Conservation (phyloP, 2,113 vertebrate genomes). For the Xenopus borealis region DNA sequence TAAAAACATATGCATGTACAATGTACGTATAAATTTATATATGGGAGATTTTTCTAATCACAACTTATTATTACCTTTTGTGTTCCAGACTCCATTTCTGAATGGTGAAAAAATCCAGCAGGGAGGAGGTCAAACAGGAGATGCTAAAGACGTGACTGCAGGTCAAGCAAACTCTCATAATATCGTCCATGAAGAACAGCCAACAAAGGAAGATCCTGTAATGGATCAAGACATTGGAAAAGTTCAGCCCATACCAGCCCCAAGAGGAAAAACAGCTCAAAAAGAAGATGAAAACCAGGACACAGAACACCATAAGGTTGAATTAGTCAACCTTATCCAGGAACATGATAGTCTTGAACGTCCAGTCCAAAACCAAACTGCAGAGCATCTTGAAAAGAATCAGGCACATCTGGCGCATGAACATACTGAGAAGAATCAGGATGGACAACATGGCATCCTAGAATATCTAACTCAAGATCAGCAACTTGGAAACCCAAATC, state of each 20-base stretch:
- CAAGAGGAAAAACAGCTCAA: not conserved
- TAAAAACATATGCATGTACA: too few relatives aligned
- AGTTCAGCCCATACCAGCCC: conserved; percentile 7
- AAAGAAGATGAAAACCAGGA: not conserved
- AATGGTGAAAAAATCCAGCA: conserved; percentile 16
- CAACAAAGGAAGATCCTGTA: not conserved
- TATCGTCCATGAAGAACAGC: not conserved
- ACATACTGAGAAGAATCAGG: not conserved
- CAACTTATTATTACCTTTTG: not conserved
- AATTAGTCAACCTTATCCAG: not conserved
- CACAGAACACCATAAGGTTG: not conserved
- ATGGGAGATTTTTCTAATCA: too few relatives aligned
- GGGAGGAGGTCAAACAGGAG: not conserved
- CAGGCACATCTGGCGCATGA: not conserved
- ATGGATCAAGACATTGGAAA: too few relatives aligned
- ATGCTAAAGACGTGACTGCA: not conserved
- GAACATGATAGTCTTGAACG: not conserved
- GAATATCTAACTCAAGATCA: not conserved
- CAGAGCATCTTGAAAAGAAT: not conserved
- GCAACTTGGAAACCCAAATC: not conserved
- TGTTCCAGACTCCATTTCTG: not conserved
- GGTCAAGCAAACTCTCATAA: not conserved
- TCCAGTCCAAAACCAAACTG: too few relatives aligned
- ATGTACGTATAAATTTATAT: too few relatives aligned
- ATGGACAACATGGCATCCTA: not conserved